Conservation (phyloP, 2,797 vertebrate species). For the Amblyopsis hoosieri region DNA sequence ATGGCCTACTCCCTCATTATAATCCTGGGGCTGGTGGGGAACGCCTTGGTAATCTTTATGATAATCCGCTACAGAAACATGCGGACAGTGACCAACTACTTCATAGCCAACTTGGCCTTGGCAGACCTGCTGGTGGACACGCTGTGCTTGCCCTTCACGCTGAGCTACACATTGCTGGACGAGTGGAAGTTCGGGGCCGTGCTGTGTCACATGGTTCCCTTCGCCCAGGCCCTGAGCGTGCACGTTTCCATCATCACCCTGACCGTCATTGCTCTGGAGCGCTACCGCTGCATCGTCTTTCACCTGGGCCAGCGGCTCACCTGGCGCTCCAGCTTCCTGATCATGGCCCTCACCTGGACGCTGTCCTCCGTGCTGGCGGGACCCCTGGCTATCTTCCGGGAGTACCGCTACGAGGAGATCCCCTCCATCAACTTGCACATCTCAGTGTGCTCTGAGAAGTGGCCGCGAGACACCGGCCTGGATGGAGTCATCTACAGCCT, state of each 20-base stretch:
- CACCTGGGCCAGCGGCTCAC: conserved; percentile 88
- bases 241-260: conserved; percentile 90
- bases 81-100: conserved; percentile 93
- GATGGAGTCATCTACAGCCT: conserved; percentile 92
- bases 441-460: conserved; percentile 91
- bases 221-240: conserved; percentile 89
- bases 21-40: conserved; percentile 87
- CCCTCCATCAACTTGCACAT: conserved; percentile 86
- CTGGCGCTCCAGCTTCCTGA: conserved; percentile 83
- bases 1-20: conserved; percentile 89
- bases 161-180: conserved; percentile 88
- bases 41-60: conserved; percentile 89
- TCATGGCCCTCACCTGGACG: conserved; percentile 86
- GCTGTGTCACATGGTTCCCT: conserved; percentile 90
- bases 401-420: conserved; percentile 87
- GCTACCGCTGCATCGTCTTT: conserved; percentile 91
- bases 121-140: conserved; percentile 92
- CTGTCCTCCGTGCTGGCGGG: conserved; percentile 85
- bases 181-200: conserved; percentile 93
- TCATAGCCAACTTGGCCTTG: conserved; percentile 91
- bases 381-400: conserved; percentile 90
- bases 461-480: conserved; percentile 85
- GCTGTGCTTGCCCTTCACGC: conserved; percentile 89
- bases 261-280: conserved; percentile 89
- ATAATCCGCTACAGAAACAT: conserved; percentile 89